Base-by-base conservation (phyloP, 2,888 invertebrate genomes). In the Thymelicus lineola region DNA sequence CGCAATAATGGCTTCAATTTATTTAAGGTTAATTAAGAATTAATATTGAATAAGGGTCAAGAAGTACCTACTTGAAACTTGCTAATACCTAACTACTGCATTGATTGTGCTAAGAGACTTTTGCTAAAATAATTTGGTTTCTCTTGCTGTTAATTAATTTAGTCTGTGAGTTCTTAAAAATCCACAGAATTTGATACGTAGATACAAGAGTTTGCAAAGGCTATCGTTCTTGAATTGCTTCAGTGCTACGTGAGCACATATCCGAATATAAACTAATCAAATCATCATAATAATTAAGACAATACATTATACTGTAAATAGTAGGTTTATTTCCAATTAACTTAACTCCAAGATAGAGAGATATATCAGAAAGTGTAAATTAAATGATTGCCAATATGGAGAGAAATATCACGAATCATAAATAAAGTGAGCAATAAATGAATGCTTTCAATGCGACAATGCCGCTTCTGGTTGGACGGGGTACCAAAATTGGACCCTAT, bases 1-100 rank as follows among this genome's bases (percentile, higher is more conserved):
- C 81, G 86, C 84, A 85, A 85, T 85, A 82, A 85, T 82, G 79
- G 80, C 77, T 79, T 84, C 79, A 78, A 76, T 83, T 82, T 80
- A 79, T 75, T 78, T 77, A 76, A 74, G 78, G 77, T 80, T 85
- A 84, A 85, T 86, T 86, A 85, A 77, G 71, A 77, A 72, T 71
- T 75, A 74, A 74, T 66, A 73, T 76, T 71, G 72, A 71, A 66
- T 58, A 73, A 66, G 74, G 74, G 73, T 71, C 75, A 73, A 73
- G 70, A 74, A 75, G 68, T 73, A 50, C 50, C 15, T 20, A 73
- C 69, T 64, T 42, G 42, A 42, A 12, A 10, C 12, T 9, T 42
- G 4, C 12, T 10, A 42, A 42, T 4, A n/a, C n/a, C n/a, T n/a
- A 12, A 42, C 42, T 9, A 42, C 12, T 12, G 4, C 3, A 42